A percentile compares a stretch with the other conserved stretches of the same genome.
Conservation (phyloP, 2,797 vertebrate species). For the Carcharodon carcharias region DNA sequence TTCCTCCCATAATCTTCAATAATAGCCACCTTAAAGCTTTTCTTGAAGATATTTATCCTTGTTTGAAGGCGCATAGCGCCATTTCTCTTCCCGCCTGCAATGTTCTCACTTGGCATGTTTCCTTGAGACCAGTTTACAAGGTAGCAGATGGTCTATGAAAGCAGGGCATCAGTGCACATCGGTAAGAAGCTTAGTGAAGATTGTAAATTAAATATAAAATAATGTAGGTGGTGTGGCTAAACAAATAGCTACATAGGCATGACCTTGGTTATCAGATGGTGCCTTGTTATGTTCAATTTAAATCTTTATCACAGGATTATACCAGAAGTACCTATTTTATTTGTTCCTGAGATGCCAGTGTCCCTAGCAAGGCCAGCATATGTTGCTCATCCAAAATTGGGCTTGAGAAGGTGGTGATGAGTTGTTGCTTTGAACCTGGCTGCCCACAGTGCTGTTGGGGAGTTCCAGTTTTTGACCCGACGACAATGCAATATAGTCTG, state of each 20-base stretch:
- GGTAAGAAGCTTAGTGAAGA: neutral
- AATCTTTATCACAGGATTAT: neutral
- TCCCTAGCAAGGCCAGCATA: neutral
- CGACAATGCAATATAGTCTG: too few species aligned
- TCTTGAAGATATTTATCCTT: neutral
- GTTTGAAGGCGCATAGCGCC: neutral
- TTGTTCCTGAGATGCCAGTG: neutral
- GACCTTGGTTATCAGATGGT: neutral
- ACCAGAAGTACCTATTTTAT: neutral
- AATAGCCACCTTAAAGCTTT: neutral
- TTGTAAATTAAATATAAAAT: neutral
- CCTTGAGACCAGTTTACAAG: neutral
- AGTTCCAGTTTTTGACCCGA: neutral
- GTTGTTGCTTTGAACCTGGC: neutral
- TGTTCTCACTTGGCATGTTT: neutral
- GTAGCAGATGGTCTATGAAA: neutral
- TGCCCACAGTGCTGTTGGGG: neutral
- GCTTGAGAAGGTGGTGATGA: neutral
- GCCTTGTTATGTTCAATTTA: neutral
- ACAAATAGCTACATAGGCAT: neutral
- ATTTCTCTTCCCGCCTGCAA: neutral
- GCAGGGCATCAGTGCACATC: neutral
- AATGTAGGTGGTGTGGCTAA: too few species aligned
- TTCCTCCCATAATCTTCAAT: neutral
- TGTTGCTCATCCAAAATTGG: neutral